These are phyloP conservation scores for Gobio occitaniae DNA, from an alignment of 2,797 vertebrate species.

Conservation along the genomic window DNA sequence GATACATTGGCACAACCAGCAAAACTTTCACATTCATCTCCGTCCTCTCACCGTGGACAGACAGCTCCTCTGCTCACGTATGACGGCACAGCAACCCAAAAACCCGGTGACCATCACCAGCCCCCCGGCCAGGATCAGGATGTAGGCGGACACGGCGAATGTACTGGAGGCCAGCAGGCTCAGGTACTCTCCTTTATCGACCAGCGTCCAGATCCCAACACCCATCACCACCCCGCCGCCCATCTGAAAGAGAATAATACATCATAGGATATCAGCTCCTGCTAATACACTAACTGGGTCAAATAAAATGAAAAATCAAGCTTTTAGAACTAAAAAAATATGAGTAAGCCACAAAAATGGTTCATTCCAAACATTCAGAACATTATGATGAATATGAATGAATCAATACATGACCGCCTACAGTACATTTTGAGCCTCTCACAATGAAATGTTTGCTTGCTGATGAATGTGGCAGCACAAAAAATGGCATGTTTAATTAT, in stretches of 20 bases:
- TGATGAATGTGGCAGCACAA: too few relatives aligned
- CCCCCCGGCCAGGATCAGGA: slow-evolving; percentile 84
- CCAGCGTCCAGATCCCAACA: slow-evolving; percentile 87
- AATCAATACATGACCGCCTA: background rate
- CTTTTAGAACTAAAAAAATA: background rate
- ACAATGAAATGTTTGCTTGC: background rate
- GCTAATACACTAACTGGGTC: background rate
- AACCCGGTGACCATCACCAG: slow-evolving; percentile 88
- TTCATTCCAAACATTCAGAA: background rate
- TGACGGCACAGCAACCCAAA: slow-evolving; percentile 85
- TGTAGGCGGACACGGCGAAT: slow-evolving; percentile 84
- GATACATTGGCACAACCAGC: background rate
- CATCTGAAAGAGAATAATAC: slow-evolving; percentile 70
- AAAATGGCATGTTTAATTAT: background rate
- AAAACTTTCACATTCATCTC: background rate
- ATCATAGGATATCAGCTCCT: background rate
- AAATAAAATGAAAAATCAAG: background rate
- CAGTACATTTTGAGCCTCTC: background rate
- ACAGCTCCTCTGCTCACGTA: slow-evolving; percentile 84
- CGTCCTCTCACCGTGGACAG: slow-evolving; percentile 77
- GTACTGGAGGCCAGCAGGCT: slow-evolving; percentile 86
- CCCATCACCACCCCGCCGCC: slow-evolving; percentile 83
- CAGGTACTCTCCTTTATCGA: slow-evolving; percentile 87
- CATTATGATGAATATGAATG: background rate
- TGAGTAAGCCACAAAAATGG: background rate